Conservation (phyloP, 2,113 vertebrate species). For the Camelus dromedarius region DNA sequence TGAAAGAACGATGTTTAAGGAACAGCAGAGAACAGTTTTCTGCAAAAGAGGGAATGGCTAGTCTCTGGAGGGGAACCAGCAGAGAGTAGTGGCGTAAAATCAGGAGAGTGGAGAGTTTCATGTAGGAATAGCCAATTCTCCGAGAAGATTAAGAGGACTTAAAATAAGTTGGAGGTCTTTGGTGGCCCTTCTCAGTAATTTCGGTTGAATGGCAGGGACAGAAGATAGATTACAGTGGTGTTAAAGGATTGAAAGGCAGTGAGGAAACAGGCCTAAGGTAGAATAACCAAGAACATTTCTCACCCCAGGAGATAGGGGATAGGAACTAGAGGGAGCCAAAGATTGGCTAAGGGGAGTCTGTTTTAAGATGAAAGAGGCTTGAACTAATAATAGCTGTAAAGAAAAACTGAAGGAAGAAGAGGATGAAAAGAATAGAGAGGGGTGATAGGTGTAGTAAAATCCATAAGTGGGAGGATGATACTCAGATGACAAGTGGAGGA, state of each 20-base stretch:
- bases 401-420: not conserved
- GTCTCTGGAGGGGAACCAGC: not conserved
- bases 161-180: not conserved
- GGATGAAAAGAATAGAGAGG: not conserved
- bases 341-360: not conserved
- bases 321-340: not conserved
- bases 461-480: too few relatives aligned
- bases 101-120: not conserved
- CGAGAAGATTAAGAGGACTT: not conserved
- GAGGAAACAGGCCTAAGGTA: not conserved
- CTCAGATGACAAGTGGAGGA: not conserved
- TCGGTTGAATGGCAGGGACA: not conserved
- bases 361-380: not conserved
- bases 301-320: not conserved
- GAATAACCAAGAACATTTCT: not conserved
- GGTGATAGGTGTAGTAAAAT: not conserved
- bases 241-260: not conserved
- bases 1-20: not conserved
- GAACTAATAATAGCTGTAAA: not conserved
- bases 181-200: not conserved
- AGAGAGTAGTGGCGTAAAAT: not conserved
- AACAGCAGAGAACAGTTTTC: not conserved
- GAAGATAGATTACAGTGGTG: not conserved
- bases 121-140: not conserved
- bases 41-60: not conserved